Evolutionary conservation across 1,140 invertebrate species (phyloP).

Genomic region (Sinonovacula constricta): DNA sequence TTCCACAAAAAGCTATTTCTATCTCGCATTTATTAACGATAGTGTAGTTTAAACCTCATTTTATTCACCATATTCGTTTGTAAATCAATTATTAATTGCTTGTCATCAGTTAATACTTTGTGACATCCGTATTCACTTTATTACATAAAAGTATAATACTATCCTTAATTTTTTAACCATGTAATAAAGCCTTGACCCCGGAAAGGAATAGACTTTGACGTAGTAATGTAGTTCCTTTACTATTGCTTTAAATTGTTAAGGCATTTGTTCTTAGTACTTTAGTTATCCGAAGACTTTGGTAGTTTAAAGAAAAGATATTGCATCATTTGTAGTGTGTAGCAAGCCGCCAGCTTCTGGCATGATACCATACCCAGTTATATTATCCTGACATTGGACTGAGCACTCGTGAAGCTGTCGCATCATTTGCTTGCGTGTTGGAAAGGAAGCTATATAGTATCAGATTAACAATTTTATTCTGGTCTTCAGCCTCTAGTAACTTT

Average conservation of each 20-base stretch:
- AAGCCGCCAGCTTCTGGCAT: too few relatives aligned
- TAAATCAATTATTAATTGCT: background rate
- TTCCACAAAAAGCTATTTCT: background rate
- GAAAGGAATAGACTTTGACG: background rate
- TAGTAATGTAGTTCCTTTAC: background rate
- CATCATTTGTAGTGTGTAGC: too few relatives aligned
- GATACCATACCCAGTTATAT: too few relatives aligned
- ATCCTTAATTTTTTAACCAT: background rate
- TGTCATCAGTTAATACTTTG: background rate
- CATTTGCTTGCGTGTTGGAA: too few relatives aligned
- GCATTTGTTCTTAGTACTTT: too few relatives aligned
- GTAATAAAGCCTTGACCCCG: constrained; percentile 3
- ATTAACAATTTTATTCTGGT: too few relatives aligned
- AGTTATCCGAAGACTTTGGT: too few relatives aligned
- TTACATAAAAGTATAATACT: background rate
- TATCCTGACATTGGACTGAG: too few relatives aligned
- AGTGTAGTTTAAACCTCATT: background rate
- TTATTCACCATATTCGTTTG: background rate
- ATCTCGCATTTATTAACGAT: background rate
- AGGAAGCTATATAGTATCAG: too few relatives aligned
- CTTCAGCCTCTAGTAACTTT: too few relatives aligned
- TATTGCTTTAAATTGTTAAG: background rate
- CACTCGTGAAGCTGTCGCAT: too few relatives aligned
- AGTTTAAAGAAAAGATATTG: too few relatives aligned
- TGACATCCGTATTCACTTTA: background rate